Conservation (phyloP, 2,888 invertebrate species). For the Chrysotoxum bicinctum region DNA sequence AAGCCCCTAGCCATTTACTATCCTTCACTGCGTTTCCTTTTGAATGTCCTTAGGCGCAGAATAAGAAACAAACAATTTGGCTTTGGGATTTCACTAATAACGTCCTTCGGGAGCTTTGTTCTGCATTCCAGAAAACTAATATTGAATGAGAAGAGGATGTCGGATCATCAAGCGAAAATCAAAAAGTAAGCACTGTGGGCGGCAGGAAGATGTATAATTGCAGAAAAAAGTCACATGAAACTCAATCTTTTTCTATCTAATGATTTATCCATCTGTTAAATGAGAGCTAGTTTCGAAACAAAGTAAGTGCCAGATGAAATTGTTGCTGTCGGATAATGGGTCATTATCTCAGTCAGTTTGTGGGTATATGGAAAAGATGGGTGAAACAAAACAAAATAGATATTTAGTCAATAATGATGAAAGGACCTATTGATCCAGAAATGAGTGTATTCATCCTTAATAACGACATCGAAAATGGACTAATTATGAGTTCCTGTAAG, state of each 20-base stretch:
- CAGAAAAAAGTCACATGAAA: slow-evolving; percentile 54
- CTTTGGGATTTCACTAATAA: slow-evolving; percentile 55
- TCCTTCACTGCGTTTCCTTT: background rate
- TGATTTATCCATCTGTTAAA: background rate
- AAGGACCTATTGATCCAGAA: slow-evolving; percentile 41
- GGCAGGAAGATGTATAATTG: slow-evolving; percentile 61
- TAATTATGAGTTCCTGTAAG: slow-evolving; percentile 35
- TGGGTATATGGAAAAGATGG: background rate
- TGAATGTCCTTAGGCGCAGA: background rate
- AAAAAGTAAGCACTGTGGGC: slow-evolving; percentile 24
- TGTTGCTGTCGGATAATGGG: slow-evolving; percentile 24
- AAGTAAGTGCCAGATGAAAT: slow-evolving; percentile 8
- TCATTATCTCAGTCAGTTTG: slow-evolving; percentile 63
- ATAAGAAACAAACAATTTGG: background rate
- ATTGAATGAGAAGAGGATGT: slow-evolving; percentile 1
- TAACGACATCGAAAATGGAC: slow-evolving; percentile 25
- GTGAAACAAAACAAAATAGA: slow-evolving; percentile 57
- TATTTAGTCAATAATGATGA: background rate
- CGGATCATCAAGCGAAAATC: slow-evolving; percentile 55
- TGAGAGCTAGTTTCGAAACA: background rate
- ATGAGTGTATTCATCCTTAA: slow-evolving; percentile 17
- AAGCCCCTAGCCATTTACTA: too few relatives aligned
- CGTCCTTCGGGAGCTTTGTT: slow-evolving; percentile 56
- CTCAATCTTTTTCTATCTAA: background rate
- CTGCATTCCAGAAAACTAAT: slow-evolving; percentile 1